Base-by-base conservation (phyloP, 2,113 vertebrate genomes). In the Camelus dromedarius region DNA sequence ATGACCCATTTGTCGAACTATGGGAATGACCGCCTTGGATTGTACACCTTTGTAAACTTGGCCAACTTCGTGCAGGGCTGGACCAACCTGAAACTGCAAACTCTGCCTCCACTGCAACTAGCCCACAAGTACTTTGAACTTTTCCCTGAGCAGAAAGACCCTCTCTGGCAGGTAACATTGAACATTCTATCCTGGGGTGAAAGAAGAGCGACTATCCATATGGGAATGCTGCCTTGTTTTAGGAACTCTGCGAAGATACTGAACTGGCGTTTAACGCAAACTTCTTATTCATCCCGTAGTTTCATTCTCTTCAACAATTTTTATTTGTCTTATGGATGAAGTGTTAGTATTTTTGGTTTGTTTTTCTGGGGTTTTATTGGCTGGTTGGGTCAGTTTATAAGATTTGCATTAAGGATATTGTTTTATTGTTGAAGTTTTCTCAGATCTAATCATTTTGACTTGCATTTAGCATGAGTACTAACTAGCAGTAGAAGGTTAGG, bases 1-100 rank as follows among this genome's bases (percentile, higher is more conserved):
- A 99, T 99, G 99, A 99, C 99, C 50, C 99, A 99, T 97, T 98
- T 99, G 86, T 99, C 99, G 56, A 99, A 99, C 98, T 99, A 99
- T 0, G 99, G 99, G 26, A 99, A 99, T 0, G 99, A 99, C 95
- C 99, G 99, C n/a, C 98, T 99, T 79, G 99, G 99, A 7, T 98
- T 99, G 0, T 99, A 99, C 97, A 99, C 99, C 2, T 99, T 99
- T 70, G 99, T 99, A 30, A 99, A 99, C 98, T 97, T 99, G 85
- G 99, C 99, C 95, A 99, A 98, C 97, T 99, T 99, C 56, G 98
- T 99, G 38, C 99, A 98, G 96, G 99, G 99, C 83, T 99, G 99
- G 97, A 99, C 99, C 9, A 99, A 99, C 98, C 98, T 99, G 92
- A 98, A 95, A 14, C 98, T 99, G 30, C 99, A 99, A 98, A 99